phyloP scores from a whole-genome alignment of 2,113 vertebrate species.

The Oxygymnocypris stewartii region DNA sequence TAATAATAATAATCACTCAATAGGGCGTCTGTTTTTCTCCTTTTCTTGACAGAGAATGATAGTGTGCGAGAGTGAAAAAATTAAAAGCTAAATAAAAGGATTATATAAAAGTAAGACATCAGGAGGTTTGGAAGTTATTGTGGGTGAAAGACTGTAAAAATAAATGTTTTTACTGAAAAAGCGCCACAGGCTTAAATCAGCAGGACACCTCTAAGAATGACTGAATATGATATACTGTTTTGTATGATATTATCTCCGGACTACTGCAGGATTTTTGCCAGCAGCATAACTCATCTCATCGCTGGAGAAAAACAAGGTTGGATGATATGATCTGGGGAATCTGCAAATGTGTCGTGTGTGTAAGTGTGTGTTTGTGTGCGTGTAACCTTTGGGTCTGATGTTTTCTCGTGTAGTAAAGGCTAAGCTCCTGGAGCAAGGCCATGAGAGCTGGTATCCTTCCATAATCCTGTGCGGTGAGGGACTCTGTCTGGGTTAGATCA shows the following conservation, averaged over 20 bases:
- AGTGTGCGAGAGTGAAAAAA: background rate
- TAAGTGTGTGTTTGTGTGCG: conserved; percentile 9
- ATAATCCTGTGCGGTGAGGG: conserved; percentile 34
- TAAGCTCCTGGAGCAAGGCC: conserved; percentile 55
- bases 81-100: background rate
- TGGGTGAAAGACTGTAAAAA: background rate
- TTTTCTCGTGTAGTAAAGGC: conserved; percentile 52
- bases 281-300: background rate
- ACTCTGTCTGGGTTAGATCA: conserved; percentile 64
- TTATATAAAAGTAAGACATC: background rate
- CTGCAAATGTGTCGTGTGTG: background rate
- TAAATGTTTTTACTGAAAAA: conserved; percentile 6
- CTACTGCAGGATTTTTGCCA: background rate
- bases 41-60: background rate
- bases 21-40: background rate
- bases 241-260: background rate
- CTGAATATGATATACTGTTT: background rate
- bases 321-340: background rate
- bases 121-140: conserved; percentile 1
- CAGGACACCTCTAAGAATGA: background rate
- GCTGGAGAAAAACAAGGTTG: background rate
- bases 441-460: conserved; percentile 50
- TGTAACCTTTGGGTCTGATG: conserved; percentile 49
- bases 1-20: background rate
- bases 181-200: background rate